Percentiles rank a stretch among this genome's conserved stretches.
Conservation (phyloP, 30 jellyfish, hydroid and myxozoan species). For the Pelagia noctiluca region DNA sequence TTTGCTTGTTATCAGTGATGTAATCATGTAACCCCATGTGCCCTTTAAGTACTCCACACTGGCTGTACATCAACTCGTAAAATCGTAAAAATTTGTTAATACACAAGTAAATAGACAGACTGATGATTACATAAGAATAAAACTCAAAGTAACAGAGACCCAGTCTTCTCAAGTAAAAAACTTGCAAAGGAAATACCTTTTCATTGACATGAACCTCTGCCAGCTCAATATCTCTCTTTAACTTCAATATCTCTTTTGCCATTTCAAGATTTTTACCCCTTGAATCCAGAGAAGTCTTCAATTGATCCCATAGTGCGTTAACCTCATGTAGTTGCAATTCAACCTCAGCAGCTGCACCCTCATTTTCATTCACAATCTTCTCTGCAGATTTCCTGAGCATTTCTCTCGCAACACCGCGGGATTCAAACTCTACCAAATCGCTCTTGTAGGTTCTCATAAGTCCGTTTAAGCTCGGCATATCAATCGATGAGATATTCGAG, state of each 20-base stretch:
- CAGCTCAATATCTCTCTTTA: constrained; percentile 66
- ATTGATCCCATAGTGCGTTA: constrained; percentile 14
- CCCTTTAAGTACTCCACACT: too few species aligned
- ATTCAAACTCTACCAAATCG: constrained; percentile 43
- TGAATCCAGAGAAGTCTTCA: constrained; percentile 6
- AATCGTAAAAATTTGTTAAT: too few species aligned
- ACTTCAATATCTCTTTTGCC: constrained; percentile 29
- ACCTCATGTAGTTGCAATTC: constrained; percentile 26
- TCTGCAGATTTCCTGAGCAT: constrained; percentile 37
- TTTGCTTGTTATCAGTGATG: too few species aligned
- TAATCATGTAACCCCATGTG: too few species aligned
- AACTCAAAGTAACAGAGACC: neutral
- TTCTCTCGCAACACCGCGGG: constrained; percentile 42
- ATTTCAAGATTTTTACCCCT: constrained; percentile 25
- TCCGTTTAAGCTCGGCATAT: neutral
- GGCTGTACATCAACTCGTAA: too few species aligned
- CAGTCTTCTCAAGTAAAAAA: neutral
- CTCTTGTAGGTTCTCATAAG: neutral
- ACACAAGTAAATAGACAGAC: too few species aligned
- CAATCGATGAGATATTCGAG: neutral
- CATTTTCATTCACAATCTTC: constrained; percentile 14
- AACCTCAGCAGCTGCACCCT: constrained; percentile 39
- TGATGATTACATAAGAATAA: neutral
- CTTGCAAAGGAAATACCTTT: constrained; percentile 23
- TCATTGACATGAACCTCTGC: constrained; percentile 59